Conservation (phyloP, 2,888 invertebrate genomes). For the Morpho helenor region DNA sequence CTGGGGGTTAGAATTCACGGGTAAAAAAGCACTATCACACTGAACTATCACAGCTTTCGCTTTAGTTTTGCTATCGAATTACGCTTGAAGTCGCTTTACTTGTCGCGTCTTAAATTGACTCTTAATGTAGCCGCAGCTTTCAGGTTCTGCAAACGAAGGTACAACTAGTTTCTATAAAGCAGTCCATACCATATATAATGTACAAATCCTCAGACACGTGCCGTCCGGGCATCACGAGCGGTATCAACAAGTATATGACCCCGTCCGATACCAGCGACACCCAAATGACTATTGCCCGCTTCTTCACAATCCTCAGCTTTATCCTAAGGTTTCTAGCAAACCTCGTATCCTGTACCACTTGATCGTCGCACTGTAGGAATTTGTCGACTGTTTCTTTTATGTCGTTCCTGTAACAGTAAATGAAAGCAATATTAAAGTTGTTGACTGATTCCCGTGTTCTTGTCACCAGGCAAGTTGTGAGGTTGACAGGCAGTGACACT, state of each 20-base stretch:
- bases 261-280: conserved; percentile 40
- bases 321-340: conserved; percentile 37
- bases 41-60: no score
- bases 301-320: conserved; percentile 40
- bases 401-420: conserved; percentile 5
- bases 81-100: no score
- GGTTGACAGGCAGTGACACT: background rate
- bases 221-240: conserved; percentile 38
- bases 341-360: conserved; percentile 33
- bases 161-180: background rate
- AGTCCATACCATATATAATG: conserved; percentile 35
- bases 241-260: conserved; percentile 35
- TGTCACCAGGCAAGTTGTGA: background rate
- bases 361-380: conserved; percentile 35
- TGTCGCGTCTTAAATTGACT: no score
- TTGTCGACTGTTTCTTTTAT: conserved; percentile 26
- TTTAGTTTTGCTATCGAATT: no score
- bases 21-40: no score
- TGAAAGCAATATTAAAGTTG: background rate
- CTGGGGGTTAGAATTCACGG: no score
- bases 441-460: background rate
- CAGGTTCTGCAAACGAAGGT: no score
- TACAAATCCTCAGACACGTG: conserved; percentile 39
- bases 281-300: conserved; percentile 46
- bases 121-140: no score